Conservation (phyloP, 2,797 vertebrate species). For the Bucorvus abyssinicus region DNA sequence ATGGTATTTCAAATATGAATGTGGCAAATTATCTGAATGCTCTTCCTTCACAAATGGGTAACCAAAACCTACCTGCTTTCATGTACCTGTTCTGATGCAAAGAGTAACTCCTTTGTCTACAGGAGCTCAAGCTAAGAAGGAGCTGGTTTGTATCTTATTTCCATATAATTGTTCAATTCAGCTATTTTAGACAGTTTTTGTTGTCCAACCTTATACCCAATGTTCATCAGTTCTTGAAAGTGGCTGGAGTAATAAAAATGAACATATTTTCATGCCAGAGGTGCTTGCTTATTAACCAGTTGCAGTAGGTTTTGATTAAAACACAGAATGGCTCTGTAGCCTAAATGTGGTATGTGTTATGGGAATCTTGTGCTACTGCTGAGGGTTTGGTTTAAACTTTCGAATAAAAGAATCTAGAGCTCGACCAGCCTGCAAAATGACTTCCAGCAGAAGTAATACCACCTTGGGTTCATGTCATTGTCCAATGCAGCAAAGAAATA, state of each 20-base stretch:
- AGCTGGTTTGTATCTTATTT: slow-evolving; percentile 34
- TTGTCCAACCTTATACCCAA: neutral
- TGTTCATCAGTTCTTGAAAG: neutral
- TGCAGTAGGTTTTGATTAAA: neutral
- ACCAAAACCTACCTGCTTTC: neutral
- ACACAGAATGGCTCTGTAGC: neutral
- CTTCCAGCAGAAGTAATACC: neutral
- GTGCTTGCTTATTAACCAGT: neutral
- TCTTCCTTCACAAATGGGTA: neutral
- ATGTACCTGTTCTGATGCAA: slow-evolving; percentile 15
- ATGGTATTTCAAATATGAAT: neutral
- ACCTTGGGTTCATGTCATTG: neutral
- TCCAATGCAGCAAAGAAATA: neutral
- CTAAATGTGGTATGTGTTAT: neutral
- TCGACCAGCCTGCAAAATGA: neutral
- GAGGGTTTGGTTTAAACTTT: neutral
- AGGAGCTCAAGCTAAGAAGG: neutral
- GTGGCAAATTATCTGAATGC: neutral
- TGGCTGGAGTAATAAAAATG: neutral
- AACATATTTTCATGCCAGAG: neutral
- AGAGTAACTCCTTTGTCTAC: slow-evolving; percentile 1
- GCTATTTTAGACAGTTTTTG: neutral
- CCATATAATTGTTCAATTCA: neutral
- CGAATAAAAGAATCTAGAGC: neutral
- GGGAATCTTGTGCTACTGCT: neutral